Evolutionary conservation across 2,797 vertebrate species (phyloP), one percentile per base, ranked within the genome.

Genomic region (Phoxinus dragarum): DNA sequence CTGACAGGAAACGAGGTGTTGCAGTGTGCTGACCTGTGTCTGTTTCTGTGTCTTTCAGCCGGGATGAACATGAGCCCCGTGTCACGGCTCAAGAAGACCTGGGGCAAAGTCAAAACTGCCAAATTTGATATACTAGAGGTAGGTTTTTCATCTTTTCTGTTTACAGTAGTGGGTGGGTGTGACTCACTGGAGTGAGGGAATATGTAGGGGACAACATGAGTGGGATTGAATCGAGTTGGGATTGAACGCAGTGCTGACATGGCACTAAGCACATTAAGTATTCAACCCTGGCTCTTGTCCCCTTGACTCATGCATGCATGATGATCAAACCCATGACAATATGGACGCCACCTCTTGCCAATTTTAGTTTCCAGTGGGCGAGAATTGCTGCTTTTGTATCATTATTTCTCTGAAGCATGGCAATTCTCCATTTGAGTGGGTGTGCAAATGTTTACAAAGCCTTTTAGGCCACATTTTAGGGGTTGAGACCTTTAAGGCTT

Each of bases 61-160:
- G 98, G 98, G 66, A 98, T 99, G 98, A 99, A 98, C 87, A 98
- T 98, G 97, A 98, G 96, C 89, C 96, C 98, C 0, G 98, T 99
- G 67, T 98, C 98, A 5, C 94, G 98, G 34, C 94, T 99, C 86
- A 99, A 97, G 94, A 99, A 98, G 93, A 99, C 97, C 1, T 99
- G 98, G 98, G 96, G 95, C 76, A 98, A 97, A 94, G 96, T 98
- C 82, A 99, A 99, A 93, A 99, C 96, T 0, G 98, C 96, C 0
- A 99, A 99, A 92, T 98, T 99, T 80, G 96, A 98, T 88, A 95
- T 99, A 88, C 93, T 99, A 12, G 98, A 99, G 95, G 98, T 99
- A 91, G 84, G 82, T 86, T 69, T 56, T 17, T 52, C 64, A 42
- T 78, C 75, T 36, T 23, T 78, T 54, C 36, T 78, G 85, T 64